A percentile compares a stretch with the other conserved stretches of the same genome.
Conservation (phyloP, 2,888 invertebrate genomes). For the Cryptophagus acutangulus region DNA sequence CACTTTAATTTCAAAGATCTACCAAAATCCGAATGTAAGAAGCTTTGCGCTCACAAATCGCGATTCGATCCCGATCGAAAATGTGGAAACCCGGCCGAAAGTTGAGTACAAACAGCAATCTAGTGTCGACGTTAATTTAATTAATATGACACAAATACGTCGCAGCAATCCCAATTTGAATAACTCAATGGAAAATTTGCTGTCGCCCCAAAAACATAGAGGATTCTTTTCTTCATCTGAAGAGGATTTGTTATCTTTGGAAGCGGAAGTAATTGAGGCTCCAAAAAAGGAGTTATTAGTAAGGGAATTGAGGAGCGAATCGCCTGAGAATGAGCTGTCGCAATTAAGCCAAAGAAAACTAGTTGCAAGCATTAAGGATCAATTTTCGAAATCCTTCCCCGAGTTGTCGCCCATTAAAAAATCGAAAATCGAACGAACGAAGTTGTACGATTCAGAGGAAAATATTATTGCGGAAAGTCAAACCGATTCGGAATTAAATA, state of each 20-base stretch:
- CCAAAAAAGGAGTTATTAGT: not conserved
- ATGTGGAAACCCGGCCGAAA: not conserved
- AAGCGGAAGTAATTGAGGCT: not conserved
- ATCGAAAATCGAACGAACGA: not conserved
- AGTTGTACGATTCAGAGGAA: too few species aligned
- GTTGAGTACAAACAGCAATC: conserved; percentile 18
- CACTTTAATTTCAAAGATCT: conserved; percentile 36
- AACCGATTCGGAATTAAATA: conserved; percentile 14
- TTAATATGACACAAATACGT: not conserved
- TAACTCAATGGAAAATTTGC: not conserved
- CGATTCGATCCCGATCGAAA: conserved; percentile 23
- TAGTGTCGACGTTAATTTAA: conserved; percentile 17
- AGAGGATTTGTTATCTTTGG: not conserved
- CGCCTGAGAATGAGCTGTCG: too few species aligned
- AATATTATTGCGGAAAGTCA: not conserved
- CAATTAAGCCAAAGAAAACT: too few species aligned
- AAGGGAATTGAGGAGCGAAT: not conserved
- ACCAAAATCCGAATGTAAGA: conserved; percentile 32
- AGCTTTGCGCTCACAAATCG: conserved; percentile 32
- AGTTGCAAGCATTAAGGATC: conserved; percentile 34
- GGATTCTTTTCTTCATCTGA: not conserved
- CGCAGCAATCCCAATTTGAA: too few species aligned
- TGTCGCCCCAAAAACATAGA: not conserved
- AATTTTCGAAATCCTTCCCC: conserved; percentile 35
- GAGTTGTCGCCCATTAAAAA: conserved; percentile 22